Evolutionary conservation across 1,140 invertebrate genomes (phyloP).

Genomic region (Heliconius hewitsoni): DNA sequence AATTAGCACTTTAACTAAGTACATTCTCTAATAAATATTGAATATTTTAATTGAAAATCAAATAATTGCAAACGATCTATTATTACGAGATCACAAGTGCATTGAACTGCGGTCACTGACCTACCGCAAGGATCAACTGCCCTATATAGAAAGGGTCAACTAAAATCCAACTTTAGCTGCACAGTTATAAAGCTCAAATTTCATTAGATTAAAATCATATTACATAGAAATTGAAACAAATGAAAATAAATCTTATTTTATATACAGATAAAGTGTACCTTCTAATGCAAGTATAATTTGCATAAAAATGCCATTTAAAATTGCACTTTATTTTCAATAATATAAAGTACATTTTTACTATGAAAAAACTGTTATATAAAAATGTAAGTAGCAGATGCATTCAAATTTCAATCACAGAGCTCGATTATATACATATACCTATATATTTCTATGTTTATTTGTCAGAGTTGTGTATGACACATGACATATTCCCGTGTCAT

Average conservation of each 20-base stretch:
- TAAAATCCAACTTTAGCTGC: constrained; percentile 3
- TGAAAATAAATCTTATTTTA: not conserved
- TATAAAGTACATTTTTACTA: not conserved
- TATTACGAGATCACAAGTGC: constrained; percentile 44
- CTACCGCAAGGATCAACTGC: constrained; percentile 57
- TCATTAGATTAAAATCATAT: not conserved
- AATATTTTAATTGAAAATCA: constrained; percentile 33
- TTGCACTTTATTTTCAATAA: not conserved
- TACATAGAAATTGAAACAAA: not conserved
- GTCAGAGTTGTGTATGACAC: too few species aligned
- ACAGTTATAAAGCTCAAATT: not conserved
- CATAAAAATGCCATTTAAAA: not conserved
- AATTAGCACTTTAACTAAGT: not conserved
- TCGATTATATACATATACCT: not conserved
- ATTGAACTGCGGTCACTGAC: constrained; percentile 56
- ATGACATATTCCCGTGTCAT: too few species aligned
- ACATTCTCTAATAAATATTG: constrained; percentile 2
- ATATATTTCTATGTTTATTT: too few species aligned
- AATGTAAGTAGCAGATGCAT: constrained; percentile 12
- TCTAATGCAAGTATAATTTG: not conserved
- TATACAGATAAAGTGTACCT: not conserved
- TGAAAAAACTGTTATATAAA: not conserved
- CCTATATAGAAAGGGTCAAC: constrained; percentile 31
- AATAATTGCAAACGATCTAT: constrained; percentile 33
- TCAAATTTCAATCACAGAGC: constrained; percentile 4